Conservation (phyloP, 2,888 invertebrate genomes). For the Volucella inanis region DNA sequence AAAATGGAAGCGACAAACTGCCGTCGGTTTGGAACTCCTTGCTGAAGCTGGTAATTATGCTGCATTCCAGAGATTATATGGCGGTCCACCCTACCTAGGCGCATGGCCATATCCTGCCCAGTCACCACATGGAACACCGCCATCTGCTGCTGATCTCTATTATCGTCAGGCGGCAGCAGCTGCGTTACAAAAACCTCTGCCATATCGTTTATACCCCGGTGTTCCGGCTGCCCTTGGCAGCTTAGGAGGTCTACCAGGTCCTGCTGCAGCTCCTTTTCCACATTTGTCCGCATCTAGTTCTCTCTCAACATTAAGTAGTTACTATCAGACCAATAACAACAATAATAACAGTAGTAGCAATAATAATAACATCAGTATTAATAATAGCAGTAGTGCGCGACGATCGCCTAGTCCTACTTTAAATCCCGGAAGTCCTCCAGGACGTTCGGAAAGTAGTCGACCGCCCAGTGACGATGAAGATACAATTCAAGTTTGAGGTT, state of each 20-base stretch:
- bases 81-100: slow-evolving; percentile 88
- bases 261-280: slow-evolving; percentile 82
- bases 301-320: slow-evolving; percentile 84
- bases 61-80: slow-evolving; percentile 97
- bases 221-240: slow-evolving; percentile 80
- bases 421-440: slow-evolving; percentile 83
- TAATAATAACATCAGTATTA: slow-evolving; percentile 73
- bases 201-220: slow-evolving; percentile 86
- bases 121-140: slow-evolving; percentile 86
- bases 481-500: slow-evolving; percentile 82
- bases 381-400: slow-evolving; percentile 75
- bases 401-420: slow-evolving; percentile 82
- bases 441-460: slow-evolving; percentile 82
- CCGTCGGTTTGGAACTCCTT: slow-evolving; percentile 97
- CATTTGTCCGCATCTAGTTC: slow-evolving; percentile 87
- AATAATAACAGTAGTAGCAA: slow-evolving; percentile 69
- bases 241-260: slow-evolving; percentile 80
- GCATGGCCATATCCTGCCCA: slow-evolving; percentile 86
- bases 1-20: slow-evolving; percentile 99
- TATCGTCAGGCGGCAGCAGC: slow-evolving; percentile 92
- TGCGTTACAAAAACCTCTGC: slow-evolving; percentile 94
- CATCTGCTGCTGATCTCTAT: slow-evolving; percentile 90
- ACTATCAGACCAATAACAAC: slow-evolving; percentile 83
- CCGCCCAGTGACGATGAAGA: slow-evolving; percentile 83
- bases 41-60: slow-evolving; percentile 99